Conservation (phyloP, 2,113 vertebrate genomes). For the Bettongia penicillata region DNA sequence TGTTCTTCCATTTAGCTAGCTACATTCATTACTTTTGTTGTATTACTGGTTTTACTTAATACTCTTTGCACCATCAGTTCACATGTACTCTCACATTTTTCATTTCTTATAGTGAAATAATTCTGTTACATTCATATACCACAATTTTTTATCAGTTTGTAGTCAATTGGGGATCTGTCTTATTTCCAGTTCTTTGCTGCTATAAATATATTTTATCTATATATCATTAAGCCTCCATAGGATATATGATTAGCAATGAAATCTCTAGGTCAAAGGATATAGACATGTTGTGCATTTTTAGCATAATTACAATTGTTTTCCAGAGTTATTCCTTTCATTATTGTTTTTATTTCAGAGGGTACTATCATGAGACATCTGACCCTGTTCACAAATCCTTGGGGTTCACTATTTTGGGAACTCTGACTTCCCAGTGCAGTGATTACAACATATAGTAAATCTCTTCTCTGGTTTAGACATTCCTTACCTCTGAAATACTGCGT, state of each 20-base stretch:
- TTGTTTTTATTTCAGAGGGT: background rate
- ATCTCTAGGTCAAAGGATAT: background rate
- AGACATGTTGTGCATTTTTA: background rate
- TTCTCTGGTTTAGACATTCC: background rate
- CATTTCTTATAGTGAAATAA: background rate
- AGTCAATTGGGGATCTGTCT: background rate
- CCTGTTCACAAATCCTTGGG: background rate
- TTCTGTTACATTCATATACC: background rate
- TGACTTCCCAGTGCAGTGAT: background rate
- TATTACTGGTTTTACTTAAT: background rate
- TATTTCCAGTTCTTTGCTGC: background rate
- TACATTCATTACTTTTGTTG: background rate
- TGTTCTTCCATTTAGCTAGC: background rate
- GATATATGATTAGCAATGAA: background rate
- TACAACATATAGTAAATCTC: background rate
- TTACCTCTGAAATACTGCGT: background rate
- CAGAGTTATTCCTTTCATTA: background rate
- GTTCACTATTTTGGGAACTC: background rate
- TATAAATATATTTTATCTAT: background rate
- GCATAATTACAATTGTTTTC: background rate
- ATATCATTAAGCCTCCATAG: background rate
- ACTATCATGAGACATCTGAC: background rate
- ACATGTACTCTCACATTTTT: background rate
- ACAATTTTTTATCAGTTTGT: background rate
- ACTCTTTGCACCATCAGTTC: background rate